Percentiles rank a stretch among this genome's conserved stretches.
Conservation (phyloP, 2,113 vertebrate species). For the Corvus moneduloides region DNA sequence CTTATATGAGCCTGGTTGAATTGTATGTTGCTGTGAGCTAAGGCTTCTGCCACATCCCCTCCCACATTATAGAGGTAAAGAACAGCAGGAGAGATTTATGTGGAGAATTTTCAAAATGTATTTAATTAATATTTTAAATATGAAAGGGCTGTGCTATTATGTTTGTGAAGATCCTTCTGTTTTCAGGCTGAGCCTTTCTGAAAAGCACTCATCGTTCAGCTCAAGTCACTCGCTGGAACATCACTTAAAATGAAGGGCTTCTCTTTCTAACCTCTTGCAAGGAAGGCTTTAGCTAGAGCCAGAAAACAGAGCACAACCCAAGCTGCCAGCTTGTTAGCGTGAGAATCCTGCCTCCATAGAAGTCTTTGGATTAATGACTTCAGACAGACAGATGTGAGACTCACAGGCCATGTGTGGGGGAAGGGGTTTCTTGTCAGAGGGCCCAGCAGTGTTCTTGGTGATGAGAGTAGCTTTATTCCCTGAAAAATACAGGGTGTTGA, state of each 20-base stretch:
- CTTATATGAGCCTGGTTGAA: neutral
- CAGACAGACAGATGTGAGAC: constrained; percentile 53
- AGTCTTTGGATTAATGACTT: constrained; percentile 56
- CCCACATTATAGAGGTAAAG: neutral
- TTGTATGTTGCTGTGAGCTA: neutral
- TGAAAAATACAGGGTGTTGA: neutral
- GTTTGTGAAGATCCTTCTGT: neutral
- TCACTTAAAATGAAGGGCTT: neutral
- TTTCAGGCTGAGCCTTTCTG: neutral
- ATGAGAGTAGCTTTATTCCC: neutral
- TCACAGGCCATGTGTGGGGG: neutral
- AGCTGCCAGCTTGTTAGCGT: constrained; percentile 44
- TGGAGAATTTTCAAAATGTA: neutral
- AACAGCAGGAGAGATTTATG: neutral
- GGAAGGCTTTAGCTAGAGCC: neutral
- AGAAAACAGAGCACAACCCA: neutral
- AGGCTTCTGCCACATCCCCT: neutral
- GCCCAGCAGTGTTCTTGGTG: neutral
- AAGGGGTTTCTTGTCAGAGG: neutral
- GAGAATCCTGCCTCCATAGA: neutral
- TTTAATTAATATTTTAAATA: neutral
- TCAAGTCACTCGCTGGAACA: neutral
- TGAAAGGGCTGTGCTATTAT: neutral
- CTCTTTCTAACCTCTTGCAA: neutral
- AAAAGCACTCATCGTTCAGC: neutral